These are phyloP conservation scores for Andrena marginata DNA, from an alignment of 2,888 invertebrate genomes.

Conservation along the genomic window DNA sequence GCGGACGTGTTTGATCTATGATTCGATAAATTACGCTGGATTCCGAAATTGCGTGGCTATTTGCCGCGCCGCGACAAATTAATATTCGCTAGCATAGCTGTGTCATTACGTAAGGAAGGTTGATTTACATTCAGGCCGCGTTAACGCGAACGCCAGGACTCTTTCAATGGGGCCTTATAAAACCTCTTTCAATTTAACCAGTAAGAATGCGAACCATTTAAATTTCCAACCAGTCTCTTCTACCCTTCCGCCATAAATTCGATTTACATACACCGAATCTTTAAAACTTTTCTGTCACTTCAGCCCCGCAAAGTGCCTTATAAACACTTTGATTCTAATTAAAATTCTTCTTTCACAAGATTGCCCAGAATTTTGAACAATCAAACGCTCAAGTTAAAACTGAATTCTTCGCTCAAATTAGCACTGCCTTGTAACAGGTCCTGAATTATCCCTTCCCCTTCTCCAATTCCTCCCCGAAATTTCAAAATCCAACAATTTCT, in stretches of 20 bases:
- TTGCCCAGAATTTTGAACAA: too few species aligned
- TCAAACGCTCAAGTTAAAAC: too few species aligned
- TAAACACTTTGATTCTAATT: too few species aligned
- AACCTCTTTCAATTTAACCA: neutral
- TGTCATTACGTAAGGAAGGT: neutral
- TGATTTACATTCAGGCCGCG: neutral
- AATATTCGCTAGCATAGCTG: conserved; percentile 7
- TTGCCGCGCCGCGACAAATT: conserved; percentile 22
- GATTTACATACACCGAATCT: too few species aligned
- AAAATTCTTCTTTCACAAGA: too few species aligned
- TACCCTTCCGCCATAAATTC: neutral
- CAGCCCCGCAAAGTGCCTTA: too few species aligned
- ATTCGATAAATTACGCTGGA: conserved; percentile 21
- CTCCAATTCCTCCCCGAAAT: too few species aligned
- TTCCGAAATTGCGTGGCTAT: conserved; percentile 26
- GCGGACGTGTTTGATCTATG: conserved; percentile 18
- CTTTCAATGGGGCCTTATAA: neutral
- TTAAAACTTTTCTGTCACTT: neutral
- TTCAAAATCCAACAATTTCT: too few species aligned
- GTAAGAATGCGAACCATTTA: neutral
- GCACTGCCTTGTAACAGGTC: too few species aligned
- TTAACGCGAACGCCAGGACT: neutral
- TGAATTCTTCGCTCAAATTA: too few species aligned
- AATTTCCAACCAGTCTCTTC: neutral
- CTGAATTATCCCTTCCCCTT: too few species aligned